Percentiles rank a stretch among this genome's conserved stretches.
Conservation (phyloP, 2,797 vertebrate species). For the Loriculus beryllinus region DNA sequence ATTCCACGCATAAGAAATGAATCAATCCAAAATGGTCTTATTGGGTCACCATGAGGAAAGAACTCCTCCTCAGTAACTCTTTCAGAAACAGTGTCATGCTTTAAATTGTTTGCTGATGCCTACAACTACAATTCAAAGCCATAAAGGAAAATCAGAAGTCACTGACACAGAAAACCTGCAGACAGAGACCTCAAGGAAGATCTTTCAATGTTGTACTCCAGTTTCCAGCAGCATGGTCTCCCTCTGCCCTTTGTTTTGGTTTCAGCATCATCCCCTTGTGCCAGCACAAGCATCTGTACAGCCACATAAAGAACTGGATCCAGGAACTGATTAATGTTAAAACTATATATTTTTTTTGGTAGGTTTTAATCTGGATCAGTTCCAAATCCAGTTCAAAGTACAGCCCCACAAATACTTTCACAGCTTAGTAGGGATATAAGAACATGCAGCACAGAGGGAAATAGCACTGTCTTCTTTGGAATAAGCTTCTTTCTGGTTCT, state of each 20-base stretch:
- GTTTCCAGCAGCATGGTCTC: slow-evolving; percentile 8
- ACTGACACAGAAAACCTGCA: slow-evolving; percentile 21
- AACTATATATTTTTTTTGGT: not conserved
- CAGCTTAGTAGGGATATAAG: not conserved
- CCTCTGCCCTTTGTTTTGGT: slow-evolving; percentile 51
- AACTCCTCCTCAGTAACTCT: not conserved
- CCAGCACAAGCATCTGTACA: slow-evolving; percentile 59
- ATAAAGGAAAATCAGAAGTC: not conserved
- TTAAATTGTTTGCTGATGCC: not conserved
- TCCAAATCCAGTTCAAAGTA: not conserved
- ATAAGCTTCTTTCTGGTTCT: not conserved
- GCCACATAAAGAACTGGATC: slow-evolving; percentile 21
- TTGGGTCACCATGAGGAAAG: not conserved
- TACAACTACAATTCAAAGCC: not conserved
- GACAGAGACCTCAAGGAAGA: not conserved
- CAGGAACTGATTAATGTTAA: slow-evolving; percentile 31
- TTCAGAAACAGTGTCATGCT: not conserved
- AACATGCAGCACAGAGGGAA: not conserved
- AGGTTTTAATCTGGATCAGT: slow-evolving; percentile 10
- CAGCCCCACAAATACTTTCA: not conserved
- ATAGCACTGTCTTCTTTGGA: not conserved
- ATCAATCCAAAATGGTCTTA: not conserved
- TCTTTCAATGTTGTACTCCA: not conserved
- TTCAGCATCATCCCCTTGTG: not conserved
- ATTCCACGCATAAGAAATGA: not conserved